Evolutionary conservation across 2,888 invertebrate genomes (phyloP).

Genomic region (Spicauda simplicius): DNA sequence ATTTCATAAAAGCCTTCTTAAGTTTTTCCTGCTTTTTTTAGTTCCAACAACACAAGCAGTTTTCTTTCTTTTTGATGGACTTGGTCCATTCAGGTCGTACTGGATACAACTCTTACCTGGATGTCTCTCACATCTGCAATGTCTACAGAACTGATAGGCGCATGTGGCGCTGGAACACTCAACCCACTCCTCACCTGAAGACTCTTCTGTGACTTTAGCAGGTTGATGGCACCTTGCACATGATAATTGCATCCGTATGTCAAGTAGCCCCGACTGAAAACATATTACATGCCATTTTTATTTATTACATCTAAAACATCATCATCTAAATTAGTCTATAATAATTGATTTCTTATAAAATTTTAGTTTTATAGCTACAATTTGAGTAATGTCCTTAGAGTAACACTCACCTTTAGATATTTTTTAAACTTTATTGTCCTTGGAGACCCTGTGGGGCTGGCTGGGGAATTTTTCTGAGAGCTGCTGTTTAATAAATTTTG

Average conservation of each 20-base stretch:
- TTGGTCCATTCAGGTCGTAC: conserved; percentile 75
- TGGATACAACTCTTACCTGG: conserved; percentile 70
- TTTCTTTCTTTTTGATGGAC: conserved; percentile 79
- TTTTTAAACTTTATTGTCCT: conserved; percentile 69
- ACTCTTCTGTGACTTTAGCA: conserved; percentile 73
- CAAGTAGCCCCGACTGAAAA: conserved; percentile 72
- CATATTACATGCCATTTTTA: background rate
- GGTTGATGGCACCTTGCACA: conserved; percentile 75
- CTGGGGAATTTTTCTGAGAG: conserved; percentile 45
- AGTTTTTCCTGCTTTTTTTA: conserved; percentile 73
- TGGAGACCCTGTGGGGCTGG: conserved; percentile 71
- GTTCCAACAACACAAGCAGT: conserved; percentile 66
- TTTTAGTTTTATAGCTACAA: no score
- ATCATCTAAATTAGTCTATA: no score
- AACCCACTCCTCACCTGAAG: conserved; percentile 80
- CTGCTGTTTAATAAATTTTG: conserved; percentile 61
- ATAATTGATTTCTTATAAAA: no score
- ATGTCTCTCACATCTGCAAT: conserved; percentile 73
- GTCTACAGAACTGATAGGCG: conserved; percentile 80
- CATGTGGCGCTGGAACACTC: conserved; percentile 80
- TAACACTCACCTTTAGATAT: conserved; percentile 64
- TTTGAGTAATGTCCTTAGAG: no score
- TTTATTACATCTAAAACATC: no score
- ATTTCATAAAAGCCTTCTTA: conserved; percentile 69
- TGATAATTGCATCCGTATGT: conserved; percentile 63